A percentile compares a stretch with the other conserved stretches of the same genome.
Evolutionary conservation across 2,797 vertebrate genomes (phyloP).

Genomic region (Menidia menidia): DNA sequence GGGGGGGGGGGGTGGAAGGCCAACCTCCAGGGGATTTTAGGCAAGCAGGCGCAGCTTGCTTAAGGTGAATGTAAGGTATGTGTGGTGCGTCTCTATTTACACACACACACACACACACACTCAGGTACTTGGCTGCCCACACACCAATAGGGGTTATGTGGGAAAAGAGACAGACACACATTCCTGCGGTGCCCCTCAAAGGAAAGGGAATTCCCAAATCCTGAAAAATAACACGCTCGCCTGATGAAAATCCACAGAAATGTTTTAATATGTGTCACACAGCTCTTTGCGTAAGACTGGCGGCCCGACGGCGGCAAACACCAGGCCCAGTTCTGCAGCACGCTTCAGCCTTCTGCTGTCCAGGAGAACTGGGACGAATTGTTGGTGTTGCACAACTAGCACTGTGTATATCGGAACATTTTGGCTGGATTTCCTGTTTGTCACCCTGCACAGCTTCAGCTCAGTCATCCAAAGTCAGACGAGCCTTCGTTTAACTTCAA

Average conservation of each 20-base stretch:
- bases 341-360: slow-evolving; percentile 43
- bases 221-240: slow-evolving; percentile 71
- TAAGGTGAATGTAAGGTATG: slow-evolving; percentile 66
- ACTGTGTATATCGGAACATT: slow-evolving; percentile 48
- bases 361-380: slow-evolving; percentile 47
- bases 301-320: slow-evolving; percentile 46
- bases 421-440: slow-evolving; percentile 10
- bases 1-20: slow-evolving; percentile 53
- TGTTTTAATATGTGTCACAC: slow-evolving; percentile 78
- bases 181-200: slow-evolving; percentile 91
- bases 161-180: slow-evolving; percentile 85
- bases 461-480: slow-evolving; percentile 44
- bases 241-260: slow-evolving; percentile 78
- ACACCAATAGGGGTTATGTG: slow-evolving; percentile 69
- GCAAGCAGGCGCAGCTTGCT: slow-evolving; percentile 73
- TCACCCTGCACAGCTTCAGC: slow-evolving; percentile 20
- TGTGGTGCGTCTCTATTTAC: slow-evolving; percentile 52
- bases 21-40: slow-evolving; percentile 62
- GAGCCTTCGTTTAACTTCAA: slow-evolving; percentile 7
- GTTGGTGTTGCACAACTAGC: slow-evolving; percentile 38
- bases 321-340: slow-evolving; percentile 38
- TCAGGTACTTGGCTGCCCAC: slow-evolving; percentile 64
- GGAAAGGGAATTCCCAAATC: slow-evolving; percentile 81
- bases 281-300: slow-evolving; percentile 51
- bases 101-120: slow-evolving; percentile 22